Evolutionary conservation across 2,797 vertebrate genomes (phyloP).

Genomic region (Hylomyscus alleni): DNA sequence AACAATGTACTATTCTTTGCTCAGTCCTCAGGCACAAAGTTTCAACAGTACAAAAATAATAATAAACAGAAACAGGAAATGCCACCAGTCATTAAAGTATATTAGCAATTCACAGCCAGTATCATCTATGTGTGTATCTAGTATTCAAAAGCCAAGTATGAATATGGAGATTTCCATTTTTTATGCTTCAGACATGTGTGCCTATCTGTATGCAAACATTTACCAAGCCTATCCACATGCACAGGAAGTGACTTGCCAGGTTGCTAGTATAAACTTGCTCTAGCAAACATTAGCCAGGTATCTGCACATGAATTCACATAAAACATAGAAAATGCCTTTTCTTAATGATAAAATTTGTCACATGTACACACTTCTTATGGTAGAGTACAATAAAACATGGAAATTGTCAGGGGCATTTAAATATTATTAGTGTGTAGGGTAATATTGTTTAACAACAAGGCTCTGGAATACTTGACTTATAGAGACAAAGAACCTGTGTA

Average conservation of each 20-base stretch:
- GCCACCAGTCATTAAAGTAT: background rate
- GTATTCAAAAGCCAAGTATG: background rate
- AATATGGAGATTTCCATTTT: background rate
- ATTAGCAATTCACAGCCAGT: background rate
- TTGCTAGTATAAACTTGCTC: background rate
- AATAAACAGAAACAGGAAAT: background rate
- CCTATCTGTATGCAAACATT: background rate
- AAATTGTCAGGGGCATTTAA: background rate
- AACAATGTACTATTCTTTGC: background rate
- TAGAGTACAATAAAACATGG: background rate
- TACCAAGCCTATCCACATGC: background rate
- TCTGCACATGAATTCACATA: background rate
- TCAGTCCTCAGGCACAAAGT: background rate
- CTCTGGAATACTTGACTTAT: background rate
- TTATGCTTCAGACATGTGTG: background rate
- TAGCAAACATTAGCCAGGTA: accelerated
- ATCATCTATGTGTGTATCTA: background rate
- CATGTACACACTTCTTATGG: background rate
- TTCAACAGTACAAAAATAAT: background rate
- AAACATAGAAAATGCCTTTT: background rate
- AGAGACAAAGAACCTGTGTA: background rate
- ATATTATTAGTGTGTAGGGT: background rate
- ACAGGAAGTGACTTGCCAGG: background rate
- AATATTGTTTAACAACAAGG: constrained; percentile 22
- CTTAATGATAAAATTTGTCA: background rate